Evolutionary conservation across 2,113 vertebrate species (phyloP).

Genomic region (Eulemur macaco): DNA sequence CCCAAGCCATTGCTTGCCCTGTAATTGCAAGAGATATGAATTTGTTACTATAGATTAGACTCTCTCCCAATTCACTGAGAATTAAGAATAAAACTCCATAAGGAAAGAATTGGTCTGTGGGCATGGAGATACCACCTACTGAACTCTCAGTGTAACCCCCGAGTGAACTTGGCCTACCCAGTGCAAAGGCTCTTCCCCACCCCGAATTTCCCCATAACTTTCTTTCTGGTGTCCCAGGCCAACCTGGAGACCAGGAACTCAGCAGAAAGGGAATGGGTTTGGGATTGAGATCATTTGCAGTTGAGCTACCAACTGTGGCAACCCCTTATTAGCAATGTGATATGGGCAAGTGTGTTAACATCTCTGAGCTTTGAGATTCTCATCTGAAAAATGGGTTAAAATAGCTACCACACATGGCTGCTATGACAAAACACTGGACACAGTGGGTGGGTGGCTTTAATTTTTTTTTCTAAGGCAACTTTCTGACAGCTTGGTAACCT

Average conservation of each 20-base stretch:
- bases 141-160: background rate
- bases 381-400: background rate
- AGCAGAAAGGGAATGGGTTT: background rate
- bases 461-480: background rate
- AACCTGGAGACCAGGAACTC: background rate
- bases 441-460: background rate
- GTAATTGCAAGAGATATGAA: background rate
- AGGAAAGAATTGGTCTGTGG: background rate
- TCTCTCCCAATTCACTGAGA: background rate
- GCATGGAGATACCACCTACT: background rate
- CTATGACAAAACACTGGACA: background rate
- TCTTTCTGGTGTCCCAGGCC: background rate
- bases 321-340: background rate
- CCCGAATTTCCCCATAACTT: background rate
- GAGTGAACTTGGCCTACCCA: too few species aligned
- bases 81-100: background rate
- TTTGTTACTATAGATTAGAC: background rate
- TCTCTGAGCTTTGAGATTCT: background rate
- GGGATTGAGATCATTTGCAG: background rate
- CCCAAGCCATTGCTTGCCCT: background rate
- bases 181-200: background rate
- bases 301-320: background rate
- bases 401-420: background rate
- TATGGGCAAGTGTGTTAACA: background rate
- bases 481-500: background rate